phyloP scores from a whole-genome alignment of 2,797 vertebrate species.

The Tadarida brasiliensis region DNA sequence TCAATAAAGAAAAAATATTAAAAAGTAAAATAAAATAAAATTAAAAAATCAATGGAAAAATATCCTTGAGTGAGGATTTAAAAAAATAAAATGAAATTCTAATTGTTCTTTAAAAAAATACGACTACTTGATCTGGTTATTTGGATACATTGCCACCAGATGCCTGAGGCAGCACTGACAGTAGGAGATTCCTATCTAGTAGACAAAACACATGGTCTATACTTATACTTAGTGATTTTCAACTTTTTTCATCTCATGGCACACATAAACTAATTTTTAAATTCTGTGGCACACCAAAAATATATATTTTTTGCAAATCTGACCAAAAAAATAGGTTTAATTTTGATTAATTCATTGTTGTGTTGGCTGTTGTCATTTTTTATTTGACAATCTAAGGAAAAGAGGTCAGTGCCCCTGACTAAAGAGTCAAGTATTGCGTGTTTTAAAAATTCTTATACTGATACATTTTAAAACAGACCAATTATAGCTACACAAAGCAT shows the following conservation, averaged over 20 bases:
- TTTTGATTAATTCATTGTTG: not conserved
- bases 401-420: not conserved
- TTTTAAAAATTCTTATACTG: not conserved
- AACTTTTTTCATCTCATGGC: not conserved
- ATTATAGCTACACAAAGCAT: not conserved
- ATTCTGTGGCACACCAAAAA: not conserved
- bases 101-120: too few species aligned
- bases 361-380: not conserved
- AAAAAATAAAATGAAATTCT: too few species aligned
- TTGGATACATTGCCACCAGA: not conserved
- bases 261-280: not conserved
- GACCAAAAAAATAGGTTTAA: not conserved
- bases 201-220: not conserved
- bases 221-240: not conserved
- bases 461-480: not conserved
- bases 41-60: too few species aligned
- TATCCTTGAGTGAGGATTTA: too few species aligned
- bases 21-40: too few species aligned
- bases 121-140: not conserved
- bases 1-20: too few species aligned
- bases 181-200: not conserved
- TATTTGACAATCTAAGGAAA: not conserved
- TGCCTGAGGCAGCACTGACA: not conserved
- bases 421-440: not conserved
- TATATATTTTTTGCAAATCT: not conserved